Evolutionary conservation across 2,797 vertebrate genomes (phyloP).

Genomic region (Micropoecilia bifurca): DNA sequence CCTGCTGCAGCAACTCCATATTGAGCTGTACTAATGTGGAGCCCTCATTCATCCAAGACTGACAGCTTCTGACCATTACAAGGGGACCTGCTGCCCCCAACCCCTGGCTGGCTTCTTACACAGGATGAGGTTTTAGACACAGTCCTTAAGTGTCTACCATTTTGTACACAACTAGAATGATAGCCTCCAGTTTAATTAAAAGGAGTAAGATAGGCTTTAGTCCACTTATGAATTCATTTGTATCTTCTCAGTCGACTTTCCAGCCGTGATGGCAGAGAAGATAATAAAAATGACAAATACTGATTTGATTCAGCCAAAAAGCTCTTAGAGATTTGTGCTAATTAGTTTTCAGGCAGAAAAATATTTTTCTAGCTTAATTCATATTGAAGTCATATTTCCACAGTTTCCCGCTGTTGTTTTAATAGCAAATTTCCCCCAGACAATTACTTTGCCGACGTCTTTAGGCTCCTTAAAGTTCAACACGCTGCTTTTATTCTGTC

Average conservation of each 20-base stretch:
- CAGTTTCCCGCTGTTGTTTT: background rate
- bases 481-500: constrained; percentile 5
- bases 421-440: constrained; percentile 22
- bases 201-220: background rate
- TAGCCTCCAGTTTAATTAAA: background rate
- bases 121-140: constrained; percentile 20
- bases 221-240: constrained; percentile 2
- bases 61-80: constrained; percentile 61
- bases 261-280: background rate
- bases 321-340: constrained; percentile 1
- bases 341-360: constrained; percentile 8
- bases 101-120: constrained; percentile 22
- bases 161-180: background rate
- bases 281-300: background rate
- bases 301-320: constrained; percentile 6
- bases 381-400: constrained; percentile 2
- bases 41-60: constrained; percentile 59
- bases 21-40: constrained; percentile 66
- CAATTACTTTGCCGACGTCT: constrained; percentile 3
- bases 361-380: background rate
- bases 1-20: constrained; percentile 58
- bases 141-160: background rate
- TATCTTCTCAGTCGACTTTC: background rate
- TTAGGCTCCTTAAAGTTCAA: constrained; percentile 5
- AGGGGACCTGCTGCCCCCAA: constrained; percentile 37